phyloP scores from a whole-genome alignment of 2,797 vertebrate species.

The Neopelma chrysocephalum region DNA sequence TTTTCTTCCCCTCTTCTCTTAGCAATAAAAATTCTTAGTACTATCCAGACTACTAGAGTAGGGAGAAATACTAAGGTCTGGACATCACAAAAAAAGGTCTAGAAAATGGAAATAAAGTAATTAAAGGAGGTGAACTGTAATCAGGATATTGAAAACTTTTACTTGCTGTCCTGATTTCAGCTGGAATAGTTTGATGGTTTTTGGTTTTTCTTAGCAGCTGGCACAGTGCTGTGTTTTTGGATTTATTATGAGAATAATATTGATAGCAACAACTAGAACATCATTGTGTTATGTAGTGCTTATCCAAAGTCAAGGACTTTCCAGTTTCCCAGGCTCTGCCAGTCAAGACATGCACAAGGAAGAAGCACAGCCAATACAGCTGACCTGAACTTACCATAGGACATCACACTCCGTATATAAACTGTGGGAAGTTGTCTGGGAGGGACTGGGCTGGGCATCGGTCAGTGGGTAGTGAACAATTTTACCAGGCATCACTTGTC shows the following conservation, averaged over 20 bases:
- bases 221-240: not conserved
- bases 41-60: not conserved
- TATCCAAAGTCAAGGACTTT: not conserved
- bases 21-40: not conserved
- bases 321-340: not conserved
- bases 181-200: not conserved
- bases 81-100: not conserved
- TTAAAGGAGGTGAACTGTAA: not conserved
- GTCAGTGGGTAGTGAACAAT: not conserved
- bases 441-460: not conserved
- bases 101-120: not conserved
- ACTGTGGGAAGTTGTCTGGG: not conserved
- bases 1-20: not conserved
- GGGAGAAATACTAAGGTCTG: not conserved
- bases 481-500: not conserved
- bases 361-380: not conserved
- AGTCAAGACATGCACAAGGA: not conserved
- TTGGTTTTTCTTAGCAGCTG: not conserved
- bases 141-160: not conserved
- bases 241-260: not conserved
- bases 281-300: not conserved
- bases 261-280: not conserved
- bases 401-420: not conserved
- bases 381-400: not conserved
- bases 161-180: not conserved